phyloP scores from a whole-genome alignment of 92 coral and sea anemone species.

The Blastomussa wellsi region DNA sequence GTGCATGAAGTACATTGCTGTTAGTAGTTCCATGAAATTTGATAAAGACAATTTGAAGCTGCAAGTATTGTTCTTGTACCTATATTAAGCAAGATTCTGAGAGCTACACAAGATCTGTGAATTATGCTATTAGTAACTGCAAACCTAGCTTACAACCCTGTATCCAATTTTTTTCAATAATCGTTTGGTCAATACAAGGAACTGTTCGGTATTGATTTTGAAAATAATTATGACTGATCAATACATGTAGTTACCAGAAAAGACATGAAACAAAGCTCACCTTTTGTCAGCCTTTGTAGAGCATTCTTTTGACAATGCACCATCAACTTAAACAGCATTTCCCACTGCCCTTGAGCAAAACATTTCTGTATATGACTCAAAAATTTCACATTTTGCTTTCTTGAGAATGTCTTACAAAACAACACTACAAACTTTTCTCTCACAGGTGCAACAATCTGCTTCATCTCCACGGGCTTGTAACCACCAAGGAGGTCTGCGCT shows the following conservation, averaged over 20 bases:
- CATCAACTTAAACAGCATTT: constrained; percentile 86
- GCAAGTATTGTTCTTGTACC: no score
- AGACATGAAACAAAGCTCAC: constrained; percentile 16
- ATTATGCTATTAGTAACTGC: no score
- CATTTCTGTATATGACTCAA: constrained; percentile 88
- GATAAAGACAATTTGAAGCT: no score
- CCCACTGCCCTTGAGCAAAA: constrained; percentile 90
- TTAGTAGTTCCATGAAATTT: no score
- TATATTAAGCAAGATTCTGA: no score
- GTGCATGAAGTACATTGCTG: not conserved
- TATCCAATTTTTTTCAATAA: no score
- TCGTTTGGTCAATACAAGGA: not conserved
- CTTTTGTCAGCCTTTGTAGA: constrained; percentile 59
- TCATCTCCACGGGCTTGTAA: constrained; percentile 96
- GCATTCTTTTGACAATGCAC: constrained; percentile 84
- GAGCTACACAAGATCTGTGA: no score
- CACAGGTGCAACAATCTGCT: constrained; percentile 90
- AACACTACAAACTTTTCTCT: constrained; percentile 84
- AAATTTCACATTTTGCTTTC: constrained; percentile 89
- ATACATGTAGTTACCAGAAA: not conserved
- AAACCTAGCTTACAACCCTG: no score
- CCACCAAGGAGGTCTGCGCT: constrained; percentile 96
- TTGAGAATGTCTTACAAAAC: constrained; percentile 88
- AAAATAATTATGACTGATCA: no score
- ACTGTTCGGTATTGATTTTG: not conserved